Conservation (phyloP, 2,888 invertebrate species). For the Nymphalis c-album region DNA sequence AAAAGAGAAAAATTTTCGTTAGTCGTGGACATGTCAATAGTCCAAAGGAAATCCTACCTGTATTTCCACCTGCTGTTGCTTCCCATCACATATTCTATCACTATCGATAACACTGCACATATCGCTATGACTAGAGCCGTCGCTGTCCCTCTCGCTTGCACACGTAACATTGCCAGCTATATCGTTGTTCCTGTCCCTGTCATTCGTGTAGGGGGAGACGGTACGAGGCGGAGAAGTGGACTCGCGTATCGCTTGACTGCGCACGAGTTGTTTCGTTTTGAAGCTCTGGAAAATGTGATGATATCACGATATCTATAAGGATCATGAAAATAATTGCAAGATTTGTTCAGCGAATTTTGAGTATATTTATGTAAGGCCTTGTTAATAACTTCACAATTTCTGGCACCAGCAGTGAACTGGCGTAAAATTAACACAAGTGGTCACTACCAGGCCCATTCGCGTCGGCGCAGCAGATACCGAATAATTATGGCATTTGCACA, state of each 20-base stretch:
- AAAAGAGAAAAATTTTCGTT: no score
- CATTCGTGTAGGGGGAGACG: conserved; percentile 63
- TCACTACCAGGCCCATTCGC: no score
- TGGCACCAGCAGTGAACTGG: no score
- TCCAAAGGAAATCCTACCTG: conserved; percentile 54
- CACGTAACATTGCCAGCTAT: conserved; percentile 13
- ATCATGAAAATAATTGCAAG: no score
- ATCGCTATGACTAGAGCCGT: conserved; percentile 66
- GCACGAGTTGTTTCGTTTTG: conserved; percentile 91
- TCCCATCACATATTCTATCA: conserved; percentile 48
- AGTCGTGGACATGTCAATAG: no score
- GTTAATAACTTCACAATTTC: no score
- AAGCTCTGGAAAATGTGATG: conserved; percentile 66
- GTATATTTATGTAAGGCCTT: no score
- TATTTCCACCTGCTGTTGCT: conserved; percentile 70
- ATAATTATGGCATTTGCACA: no score
- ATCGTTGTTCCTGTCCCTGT: conserved; percentile 25
- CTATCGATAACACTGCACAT: conserved; percentile 45
- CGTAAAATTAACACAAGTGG: no score
- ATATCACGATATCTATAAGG: no score
- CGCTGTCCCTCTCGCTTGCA: conserved; percentile 38
- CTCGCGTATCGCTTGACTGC: conserved; percentile 95
- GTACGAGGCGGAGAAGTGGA: conserved; percentile 85
- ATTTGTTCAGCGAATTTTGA: no score
- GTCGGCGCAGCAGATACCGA: no score